Evolutionary conservation across 1,140 invertebrate species (phyloP).

Genomic region (Protaetia brevitarsis): DNA sequence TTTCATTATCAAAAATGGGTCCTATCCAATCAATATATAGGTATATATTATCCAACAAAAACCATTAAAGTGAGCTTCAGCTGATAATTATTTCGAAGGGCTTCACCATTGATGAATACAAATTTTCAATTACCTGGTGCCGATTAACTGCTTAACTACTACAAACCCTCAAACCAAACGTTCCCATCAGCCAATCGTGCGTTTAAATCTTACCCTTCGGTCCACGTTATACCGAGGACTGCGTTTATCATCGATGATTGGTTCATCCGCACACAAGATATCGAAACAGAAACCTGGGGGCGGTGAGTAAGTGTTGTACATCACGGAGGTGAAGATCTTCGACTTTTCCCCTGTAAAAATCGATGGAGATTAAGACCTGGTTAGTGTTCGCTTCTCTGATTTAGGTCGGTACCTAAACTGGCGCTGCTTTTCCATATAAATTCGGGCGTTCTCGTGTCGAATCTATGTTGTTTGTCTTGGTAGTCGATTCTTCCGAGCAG

Average conservation of each 20-base stretch:
- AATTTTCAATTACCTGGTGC: too few species aligned
- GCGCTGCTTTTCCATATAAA: constrained; percentile 82
- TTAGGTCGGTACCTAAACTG: constrained; percentile 53
- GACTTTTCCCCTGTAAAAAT: constrained; percentile 54
- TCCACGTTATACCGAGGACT: constrained; percentile 73
- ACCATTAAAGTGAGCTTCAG: too few species aligned
- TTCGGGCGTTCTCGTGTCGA: constrained; percentile 68
- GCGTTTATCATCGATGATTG: constrained; percentile 70
- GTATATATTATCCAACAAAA: too few species aligned
- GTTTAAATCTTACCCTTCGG: constrained; percentile 61
- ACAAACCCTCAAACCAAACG: too few species aligned
- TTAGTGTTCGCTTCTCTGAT: too few species aligned
- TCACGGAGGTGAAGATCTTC: constrained; percentile 67
- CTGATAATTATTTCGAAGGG: too few species aligned
- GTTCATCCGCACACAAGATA: constrained; percentile 75
- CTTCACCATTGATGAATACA: too few species aligned
- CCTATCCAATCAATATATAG: too few species aligned
- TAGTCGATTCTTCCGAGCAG: constrained; percentile 88
- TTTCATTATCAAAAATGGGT: too few species aligned
- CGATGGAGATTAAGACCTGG: neutral
- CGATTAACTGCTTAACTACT: too few species aligned
- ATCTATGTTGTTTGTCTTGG: constrained; percentile 71
- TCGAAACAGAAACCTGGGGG: constrained; percentile 91
- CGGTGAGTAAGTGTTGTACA: constrained; percentile 77
- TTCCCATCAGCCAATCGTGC: too few species aligned